phyloP scores from a whole-genome alignment of 1,140 invertebrate genomes.

The Dreissena rostriformis region DNA sequence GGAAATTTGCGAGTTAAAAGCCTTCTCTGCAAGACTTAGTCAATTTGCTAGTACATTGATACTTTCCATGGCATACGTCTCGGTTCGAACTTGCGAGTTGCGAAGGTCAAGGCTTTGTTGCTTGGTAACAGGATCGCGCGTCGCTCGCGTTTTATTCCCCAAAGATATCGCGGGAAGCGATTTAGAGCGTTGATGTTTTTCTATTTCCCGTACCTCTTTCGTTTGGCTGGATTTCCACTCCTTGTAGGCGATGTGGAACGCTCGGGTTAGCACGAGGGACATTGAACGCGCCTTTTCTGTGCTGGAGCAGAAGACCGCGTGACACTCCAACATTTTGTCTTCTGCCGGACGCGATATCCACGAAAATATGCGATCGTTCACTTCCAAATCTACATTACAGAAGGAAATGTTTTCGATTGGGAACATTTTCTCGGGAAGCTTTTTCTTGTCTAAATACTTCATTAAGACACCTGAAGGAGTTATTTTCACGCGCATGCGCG shows the following conservation, averaged over 20 bases:
- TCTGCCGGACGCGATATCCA: conserved; percentile 70
- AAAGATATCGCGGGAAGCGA: neutral
- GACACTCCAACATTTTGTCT: conserved; percentile 57
- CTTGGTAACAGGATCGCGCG: neutral
- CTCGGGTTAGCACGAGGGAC: conserved; percentile 72
- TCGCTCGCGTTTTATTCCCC: neutral
- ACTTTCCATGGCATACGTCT: no score
- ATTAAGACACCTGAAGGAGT: conserved; percentile 59
- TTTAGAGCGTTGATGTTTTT: neutral
- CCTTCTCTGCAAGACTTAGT: no score
- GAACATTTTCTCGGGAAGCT: conserved; percentile 51
- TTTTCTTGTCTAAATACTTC: conserved; percentile 58
- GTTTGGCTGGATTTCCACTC: neutral
- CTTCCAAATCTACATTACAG: conserved; percentile 58
- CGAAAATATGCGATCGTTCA: conserved; percentile 72
- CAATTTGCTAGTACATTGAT: no score
- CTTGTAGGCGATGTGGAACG: neutral
- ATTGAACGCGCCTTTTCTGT: conserved; percentile 71
- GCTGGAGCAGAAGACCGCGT: conserved; percentile 72
- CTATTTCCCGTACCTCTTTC: neutral
- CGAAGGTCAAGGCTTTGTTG: neutral
- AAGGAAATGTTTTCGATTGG: conserved; percentile 70
- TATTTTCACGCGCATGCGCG: conserved; percentile 59
- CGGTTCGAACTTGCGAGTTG: no score
- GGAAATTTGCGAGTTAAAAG: no score